Base-by-base conservation (phyloP, 2,888 invertebrate genomes). In the Antheraea assamensis region DNA sequence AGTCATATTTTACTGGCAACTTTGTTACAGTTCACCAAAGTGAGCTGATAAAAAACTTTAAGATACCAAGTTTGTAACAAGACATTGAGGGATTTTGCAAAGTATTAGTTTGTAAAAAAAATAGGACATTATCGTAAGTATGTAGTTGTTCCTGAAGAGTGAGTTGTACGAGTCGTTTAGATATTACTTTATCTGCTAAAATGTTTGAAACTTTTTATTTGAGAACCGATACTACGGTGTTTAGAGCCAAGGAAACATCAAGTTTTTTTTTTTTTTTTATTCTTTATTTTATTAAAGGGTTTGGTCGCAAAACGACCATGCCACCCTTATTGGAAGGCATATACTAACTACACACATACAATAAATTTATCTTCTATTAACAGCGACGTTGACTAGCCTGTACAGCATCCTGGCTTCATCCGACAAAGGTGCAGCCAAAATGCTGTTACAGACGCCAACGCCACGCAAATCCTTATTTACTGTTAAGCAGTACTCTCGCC, bases 21-120 rank as follows among this genome's bases (percentile, higher is more conserved):
- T 35, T 5, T 21, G 30, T 66, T 66, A 17, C 10, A 21, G 31
- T n/a, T 8, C n/a, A 35, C 35, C 21, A 68, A 31, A 68, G 68
- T 35, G 21, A 21, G 21, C 68, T n/a, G 68, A 68, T 68, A 68
- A 68, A 68, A 66, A 68, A 58, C 21, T 35, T 68, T 35, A 15
- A 68, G 68, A 68, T 68, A 68, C 35, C 35, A 35, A 68, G 35
- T 68, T 68, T 35, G 21, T n/a, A 35, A 35, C 35, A 35, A 31
- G 35, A 68, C 68, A 68, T 35, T 68, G 13, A 15, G 61, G 61
- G 31, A 35, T 21, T 35, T 19, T 35, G n/a, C 24, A 68, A 24
- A 68, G 21, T 35, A 21, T 68, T 68, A 21, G 31, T 66, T 66
- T 66, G 30, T 19, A 66, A 17, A 31, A 30, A 27, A 64, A 64